Conservation (phyloP, 2,797 vertebrate species). For the Holocentrus rufus region DNA sequence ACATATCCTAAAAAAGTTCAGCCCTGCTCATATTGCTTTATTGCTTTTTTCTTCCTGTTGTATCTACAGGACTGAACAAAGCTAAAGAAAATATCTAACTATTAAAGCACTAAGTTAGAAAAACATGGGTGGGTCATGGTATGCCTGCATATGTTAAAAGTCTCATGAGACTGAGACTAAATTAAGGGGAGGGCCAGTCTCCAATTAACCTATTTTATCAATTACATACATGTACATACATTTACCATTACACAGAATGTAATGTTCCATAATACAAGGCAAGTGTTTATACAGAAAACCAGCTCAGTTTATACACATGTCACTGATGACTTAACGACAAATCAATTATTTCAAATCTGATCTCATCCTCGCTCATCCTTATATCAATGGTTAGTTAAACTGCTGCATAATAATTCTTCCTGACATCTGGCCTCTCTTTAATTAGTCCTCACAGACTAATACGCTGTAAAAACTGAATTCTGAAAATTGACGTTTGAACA, state of each 20-base stretch:
- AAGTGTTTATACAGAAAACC: neutral
- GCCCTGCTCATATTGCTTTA: neutral
- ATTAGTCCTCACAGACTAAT: constrained; percentile 74
- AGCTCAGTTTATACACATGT: neutral
- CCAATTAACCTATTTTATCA: neutral
- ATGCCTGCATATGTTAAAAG: neutral
- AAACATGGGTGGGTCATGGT: neutral
- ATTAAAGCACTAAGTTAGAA: constrained; percentile 12
- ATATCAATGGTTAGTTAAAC: constrained; percentile 63
- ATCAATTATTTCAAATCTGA: constrained; percentile 51
- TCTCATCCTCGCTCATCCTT: constrained; percentile 48
- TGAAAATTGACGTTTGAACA: constrained; percentile 75
- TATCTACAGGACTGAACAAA: no score
- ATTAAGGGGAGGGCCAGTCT: neutral
- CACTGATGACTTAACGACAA: constrained; percentile 40
- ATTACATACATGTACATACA: no score
- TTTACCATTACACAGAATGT: constrained; percentile 1
- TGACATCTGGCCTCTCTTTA: constrained; percentile 75
- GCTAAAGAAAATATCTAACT: constrained; percentile 1
- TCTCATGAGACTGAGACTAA: neutral
- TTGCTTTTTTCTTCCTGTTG: no score
- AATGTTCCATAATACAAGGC: constrained; percentile 4
- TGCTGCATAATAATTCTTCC: constrained; percentile 68
- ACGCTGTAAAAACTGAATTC: constrained; percentile 58
- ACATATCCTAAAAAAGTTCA: constrained; percentile 13